Evolutionary conservation across 2,888 invertebrate species (phyloP), one percentile per base, ranked within the genome.

Genomic region (Ectemnius continuus): DNA sequence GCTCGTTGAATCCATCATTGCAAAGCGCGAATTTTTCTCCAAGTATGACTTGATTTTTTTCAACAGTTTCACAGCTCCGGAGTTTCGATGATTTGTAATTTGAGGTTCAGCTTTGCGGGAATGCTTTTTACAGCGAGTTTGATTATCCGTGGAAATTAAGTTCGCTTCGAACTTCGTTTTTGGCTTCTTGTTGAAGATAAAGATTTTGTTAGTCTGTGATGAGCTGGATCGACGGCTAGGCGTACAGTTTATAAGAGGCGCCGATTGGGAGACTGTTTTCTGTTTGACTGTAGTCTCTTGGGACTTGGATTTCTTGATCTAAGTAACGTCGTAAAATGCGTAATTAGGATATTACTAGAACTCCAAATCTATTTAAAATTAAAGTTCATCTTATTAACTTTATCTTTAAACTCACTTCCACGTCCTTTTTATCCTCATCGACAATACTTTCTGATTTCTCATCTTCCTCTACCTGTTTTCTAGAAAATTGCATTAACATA

Each of bases 151-250:
- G 4, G 48, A 73, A 6, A 68, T 18, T 26, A 83, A 68, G 68
- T 82, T 78, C 67, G 83, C 76, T 56, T 83, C 84, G 0, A 79
- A 84, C 46, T 82, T 84, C 66, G 81, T 82, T 76, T 74, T 78
- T 0, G 66, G 36, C 62, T 72, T 79, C 4, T 64, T 68, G 6
- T 65, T 60, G 36, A 28, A 36, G 0, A 14, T 20, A 6, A 6
- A 14, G 8, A n/a, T 36, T 28, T 69, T 72, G 11, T 47, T 52
- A 20, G 61, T 18, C 13, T 63, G 28, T 11, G 36, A 36, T 6
- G 36, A 36, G 8, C 36, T 36, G 8, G 36, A 36, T 8, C 36
- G 36, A 36, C 6, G 36, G 8, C 36, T 36, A 6, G 36, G 36
- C 8, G 36, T 6, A 36, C 4, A 6, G 11, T 36, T 36, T 36